A percentile compares a stretch with the other conserved stretches of the same genome.
Evolutionary conservation across 23 tunicate species (phyloP).

Genomic region (Trididemnum nubilum): DNA sequence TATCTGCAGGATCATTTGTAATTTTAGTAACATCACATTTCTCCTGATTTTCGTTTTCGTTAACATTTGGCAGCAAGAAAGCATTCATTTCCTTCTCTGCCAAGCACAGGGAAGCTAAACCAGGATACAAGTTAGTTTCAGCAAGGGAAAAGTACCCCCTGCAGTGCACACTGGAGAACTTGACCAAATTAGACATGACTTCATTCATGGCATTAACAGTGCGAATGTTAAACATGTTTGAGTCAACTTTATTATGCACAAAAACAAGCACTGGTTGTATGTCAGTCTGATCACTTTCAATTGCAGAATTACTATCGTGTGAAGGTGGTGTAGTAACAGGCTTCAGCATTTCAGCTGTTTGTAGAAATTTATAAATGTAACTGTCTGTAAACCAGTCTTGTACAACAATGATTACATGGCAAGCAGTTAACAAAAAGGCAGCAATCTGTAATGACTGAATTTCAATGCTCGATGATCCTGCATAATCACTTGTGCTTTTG

Average conservation of each 20-base stretch:
- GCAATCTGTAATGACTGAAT: conserved; percentile 89
- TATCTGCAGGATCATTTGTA: conserved; percentile 52
- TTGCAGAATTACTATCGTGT: conserved; percentile 40
- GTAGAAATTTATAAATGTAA: conserved; percentile 64
- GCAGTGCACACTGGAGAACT: conserved; percentile 58
- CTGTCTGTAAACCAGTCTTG: conserved; percentile 94
- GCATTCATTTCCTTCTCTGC: conserved; percentile 60
- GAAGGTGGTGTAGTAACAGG: conserved; percentile 61
- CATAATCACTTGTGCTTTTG: conserved; percentile 52
- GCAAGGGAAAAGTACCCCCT: conserved; percentile 53
- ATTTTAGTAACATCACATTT: conserved; percentile 59
- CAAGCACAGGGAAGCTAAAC: conserved; percentile 26
- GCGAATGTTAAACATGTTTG: conserved; percentile 50
- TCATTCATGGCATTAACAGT: conserved; percentile 63
- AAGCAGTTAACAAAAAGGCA: conserved; percentile 74
- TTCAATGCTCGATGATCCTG: conserved; percentile 63
- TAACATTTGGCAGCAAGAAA: conserved; percentile 56
- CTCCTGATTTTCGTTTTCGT: conserved; percentile 40
- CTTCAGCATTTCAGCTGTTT: conserved; percentile 92
- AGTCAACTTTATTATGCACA: conserved; percentile 83
- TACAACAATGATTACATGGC: conserved; percentile 92
- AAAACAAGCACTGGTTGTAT: conserved; percentile 77
- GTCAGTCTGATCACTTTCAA: conserved; percentile 49
- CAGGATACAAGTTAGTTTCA: conserved; percentile 67
- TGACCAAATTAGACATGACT: conserved; percentile 44